phyloP scores from a whole-genome alignment of 2,888 invertebrate genomes.

The Buathra laborator region DNA sequence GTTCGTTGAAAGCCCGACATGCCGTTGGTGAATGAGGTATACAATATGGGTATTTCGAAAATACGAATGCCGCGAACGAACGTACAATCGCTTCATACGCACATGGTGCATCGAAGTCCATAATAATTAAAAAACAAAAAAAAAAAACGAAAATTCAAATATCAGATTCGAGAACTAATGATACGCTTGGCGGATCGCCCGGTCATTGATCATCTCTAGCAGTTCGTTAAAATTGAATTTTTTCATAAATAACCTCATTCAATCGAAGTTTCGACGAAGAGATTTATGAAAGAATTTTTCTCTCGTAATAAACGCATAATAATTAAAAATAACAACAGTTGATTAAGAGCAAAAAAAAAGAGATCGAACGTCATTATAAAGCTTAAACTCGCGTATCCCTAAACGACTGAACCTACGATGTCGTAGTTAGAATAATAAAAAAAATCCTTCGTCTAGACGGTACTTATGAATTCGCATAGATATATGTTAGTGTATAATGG shows the following conservation, averaged over 20 bases:
- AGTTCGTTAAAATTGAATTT: background rate
- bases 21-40: background rate
- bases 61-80: conserved; percentile 28
- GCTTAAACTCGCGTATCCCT: background rate
- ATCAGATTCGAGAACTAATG: background rate
- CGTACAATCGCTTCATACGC: background rate
- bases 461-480: background rate
- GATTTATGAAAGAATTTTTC: no score
- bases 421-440: background rate
- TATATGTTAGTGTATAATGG: conserved; percentile 11
- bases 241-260: no score
- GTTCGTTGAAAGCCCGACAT: conserved; percentile 25
- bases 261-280: no score
- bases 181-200: background rate
- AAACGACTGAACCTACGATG: background rate
- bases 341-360: no score
- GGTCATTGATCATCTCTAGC: background rate
- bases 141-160: background rate
- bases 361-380: no score
- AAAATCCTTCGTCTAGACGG: conserved; percentile 12
- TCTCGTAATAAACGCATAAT: no score
- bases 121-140: conserved; percentile 11
- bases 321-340: no score
- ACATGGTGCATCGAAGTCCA: background rate
- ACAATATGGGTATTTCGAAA: conserved; percentile 27